These are phyloP conservation scores for Epinephelus malabaricus DNA, from an alignment of 2,797 vertebrate genomes.

Conservation along the genomic window DNA sequence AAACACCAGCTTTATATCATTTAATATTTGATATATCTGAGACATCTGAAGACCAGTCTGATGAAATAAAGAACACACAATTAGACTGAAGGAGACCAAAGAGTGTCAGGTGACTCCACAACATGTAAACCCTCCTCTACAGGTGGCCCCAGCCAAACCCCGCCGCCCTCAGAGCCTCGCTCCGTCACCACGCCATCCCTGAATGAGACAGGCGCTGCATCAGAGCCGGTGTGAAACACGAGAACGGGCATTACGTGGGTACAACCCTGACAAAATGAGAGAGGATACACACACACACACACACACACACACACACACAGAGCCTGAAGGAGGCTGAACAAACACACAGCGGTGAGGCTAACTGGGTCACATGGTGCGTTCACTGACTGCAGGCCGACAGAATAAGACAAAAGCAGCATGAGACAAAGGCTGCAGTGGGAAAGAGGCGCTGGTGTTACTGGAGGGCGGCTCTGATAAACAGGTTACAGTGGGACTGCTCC, in stretches of 20 bases:
- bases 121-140: not conserved
- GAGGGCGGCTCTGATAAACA: constrained; percentile 11
- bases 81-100: too few species aligned
- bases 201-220: not conserved
- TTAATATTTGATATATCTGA: too few species aligned
- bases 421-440: constrained; percentile 21
- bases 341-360: constrained; percentile 21
- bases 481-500: not conserved
- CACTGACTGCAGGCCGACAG: constrained; percentile 33
- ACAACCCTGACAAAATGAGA: constrained; percentile 14
- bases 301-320: not conserved
- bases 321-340: constrained; percentile 33
- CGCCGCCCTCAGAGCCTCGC: not conserved
- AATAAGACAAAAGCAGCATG: constrained; percentile 27
- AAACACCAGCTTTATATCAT: not conserved
- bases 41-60: too few species aligned
- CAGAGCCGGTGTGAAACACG: constrained; percentile 35
- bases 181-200: not conserved
- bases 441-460: not conserved
- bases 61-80: not conserved
- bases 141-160: not conserved
- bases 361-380: constrained; percentile 61
- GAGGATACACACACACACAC: not conserved
- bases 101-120: not conserved
- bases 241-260: constrained; percentile 9